These are phyloP conservation scores for Rhagonycha fulva DNA, from an alignment of 2,888 invertebrate species.

Conservation along the genomic window DNA sequence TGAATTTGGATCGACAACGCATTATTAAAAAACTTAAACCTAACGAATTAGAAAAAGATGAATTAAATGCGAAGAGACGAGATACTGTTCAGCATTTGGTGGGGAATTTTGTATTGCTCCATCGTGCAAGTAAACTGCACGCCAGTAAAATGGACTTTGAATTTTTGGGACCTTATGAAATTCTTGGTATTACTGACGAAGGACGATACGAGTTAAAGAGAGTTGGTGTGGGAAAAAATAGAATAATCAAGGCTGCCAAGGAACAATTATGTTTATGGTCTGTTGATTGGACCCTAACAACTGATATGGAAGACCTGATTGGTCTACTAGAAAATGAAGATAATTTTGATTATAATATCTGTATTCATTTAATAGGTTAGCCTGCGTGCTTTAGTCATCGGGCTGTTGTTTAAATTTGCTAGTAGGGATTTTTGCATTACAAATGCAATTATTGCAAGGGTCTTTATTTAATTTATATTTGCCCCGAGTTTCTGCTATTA, in stretches of 20 bases:
- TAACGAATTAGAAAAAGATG: too few species aligned
- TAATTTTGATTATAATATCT: too few species aligned
- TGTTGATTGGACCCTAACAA: constrained; percentile 13
- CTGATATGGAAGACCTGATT: background rate
- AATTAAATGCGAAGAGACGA: constrained; percentile 19
- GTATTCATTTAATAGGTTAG: too few species aligned
- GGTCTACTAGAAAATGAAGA: background rate
- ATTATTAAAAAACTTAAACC: too few species aligned
- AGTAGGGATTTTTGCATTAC: too few species aligned
- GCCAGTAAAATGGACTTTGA: constrained; percentile 28
- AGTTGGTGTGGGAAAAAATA: constrained; percentile 5
- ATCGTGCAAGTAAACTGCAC: constrained; percentile 34
- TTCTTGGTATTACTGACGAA: constrained; percentile 11
- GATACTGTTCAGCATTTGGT: constrained; percentile 18
- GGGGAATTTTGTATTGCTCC: constrained; percentile 35
- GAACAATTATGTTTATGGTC: constrained; percentile 26
- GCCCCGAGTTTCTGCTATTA: too few species aligned
- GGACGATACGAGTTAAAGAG: constrained; percentile 21
- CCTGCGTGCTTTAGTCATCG: too few species aligned
- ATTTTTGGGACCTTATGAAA: constrained; percentile 32
- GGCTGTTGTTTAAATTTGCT: too few species aligned
- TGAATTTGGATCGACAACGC: too few species aligned
- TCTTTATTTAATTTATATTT: too few species aligned
- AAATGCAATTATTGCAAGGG: too few species aligned
- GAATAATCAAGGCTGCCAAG: constrained; percentile 22